Conservation (phyloP, 2,888 invertebrate species). For the Eupithecia tripunctaria region DNA sequence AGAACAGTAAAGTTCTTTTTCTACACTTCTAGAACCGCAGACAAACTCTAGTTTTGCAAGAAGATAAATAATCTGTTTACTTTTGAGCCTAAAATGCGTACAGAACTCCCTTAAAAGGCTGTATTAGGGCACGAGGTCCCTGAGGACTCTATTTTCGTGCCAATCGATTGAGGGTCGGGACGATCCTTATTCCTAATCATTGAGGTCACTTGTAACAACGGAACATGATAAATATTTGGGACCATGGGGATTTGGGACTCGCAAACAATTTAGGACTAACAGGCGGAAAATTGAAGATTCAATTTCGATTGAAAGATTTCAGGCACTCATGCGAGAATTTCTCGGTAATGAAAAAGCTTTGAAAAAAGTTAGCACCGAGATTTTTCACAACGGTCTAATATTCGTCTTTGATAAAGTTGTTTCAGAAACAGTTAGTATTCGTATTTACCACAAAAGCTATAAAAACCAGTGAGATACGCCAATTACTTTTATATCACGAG, state of each 20-base stretch:
- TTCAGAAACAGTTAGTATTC: background rate
- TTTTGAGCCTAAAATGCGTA: conserved; percentile 20
- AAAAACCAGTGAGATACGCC: background rate
- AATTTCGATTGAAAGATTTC: conserved; percentile 12
- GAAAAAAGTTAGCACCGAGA: background rate
- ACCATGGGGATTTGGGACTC: conserved; percentile 8
- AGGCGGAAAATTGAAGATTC: conserved; percentile 15
- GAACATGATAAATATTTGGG: conserved; percentile 23
- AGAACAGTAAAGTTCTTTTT: no score
- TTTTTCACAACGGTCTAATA: background rate
- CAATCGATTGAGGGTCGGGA: conserved; percentile 36
- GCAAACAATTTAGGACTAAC: conserved; percentile 10
- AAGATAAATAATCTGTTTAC: conserved; percentile 27
- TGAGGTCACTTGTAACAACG: conserved; percentile 22
- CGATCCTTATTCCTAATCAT: conserved; percentile 19
- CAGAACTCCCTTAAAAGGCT: conserved; percentile 22
- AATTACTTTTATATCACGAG: background rate
- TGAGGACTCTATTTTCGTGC: conserved; percentile 36
- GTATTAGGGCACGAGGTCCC: conserved; percentile 35
- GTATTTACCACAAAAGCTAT: background rate
- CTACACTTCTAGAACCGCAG: background rate
- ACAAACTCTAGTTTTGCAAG: background rate
- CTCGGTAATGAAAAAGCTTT: background rate
- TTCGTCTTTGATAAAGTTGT: background rate
- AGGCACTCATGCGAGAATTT: background rate